Percentiles rank a stretch among this genome's conserved stretches.
Evolutionary conservation across 1,140 invertebrate species (phyloP).

Genomic region (Trialeurodes vaporariorum): DNA sequence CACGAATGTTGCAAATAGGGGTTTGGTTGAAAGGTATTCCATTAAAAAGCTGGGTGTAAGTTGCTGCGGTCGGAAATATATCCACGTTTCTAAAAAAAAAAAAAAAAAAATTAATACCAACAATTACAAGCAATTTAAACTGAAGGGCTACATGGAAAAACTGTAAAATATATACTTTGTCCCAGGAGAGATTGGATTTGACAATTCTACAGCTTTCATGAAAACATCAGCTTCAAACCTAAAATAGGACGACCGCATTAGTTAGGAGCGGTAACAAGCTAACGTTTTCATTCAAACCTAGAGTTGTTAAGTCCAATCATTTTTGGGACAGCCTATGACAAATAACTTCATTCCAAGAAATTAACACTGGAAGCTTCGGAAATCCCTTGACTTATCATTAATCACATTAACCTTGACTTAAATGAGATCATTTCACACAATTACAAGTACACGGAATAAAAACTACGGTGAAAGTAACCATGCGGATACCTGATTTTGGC

Average conservation of each 20-base stretch:
- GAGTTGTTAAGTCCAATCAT: too few relatives aligned
- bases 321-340: too few relatives aligned
- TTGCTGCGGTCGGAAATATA: slow-evolving; percentile 59
- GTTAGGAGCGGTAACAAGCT: too few relatives aligned
- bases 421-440: too few relatives aligned
- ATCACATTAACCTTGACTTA: too few relatives aligned
- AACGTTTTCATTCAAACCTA: too few relatives aligned
- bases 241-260: neutral
- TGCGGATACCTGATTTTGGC: too few relatives aligned
- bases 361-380: too few relatives aligned
- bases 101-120: neutral
- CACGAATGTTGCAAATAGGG: slow-evolving; percentile 68
- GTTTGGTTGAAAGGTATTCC: slow-evolving; percentile 64
- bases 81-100: slow-evolving; percentile 26
- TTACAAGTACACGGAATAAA: too few relatives aligned
- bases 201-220: neutral
- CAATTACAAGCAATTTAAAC: neutral
- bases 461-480: too few relatives aligned
- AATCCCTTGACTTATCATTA: too few relatives aligned
- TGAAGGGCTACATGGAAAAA: neutral
- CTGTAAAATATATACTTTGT: neutral
- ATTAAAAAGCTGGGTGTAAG: slow-evolving; percentile 59
- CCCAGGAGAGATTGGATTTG: neutral
- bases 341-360: too few relatives aligned
- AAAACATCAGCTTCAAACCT: neutral